A percentile compares a stretch with the other conserved stretches of the same genome.
Conservation (phyloP, 2,113 vertebrate species). For the Hypomesus transpacificus region DNA sequence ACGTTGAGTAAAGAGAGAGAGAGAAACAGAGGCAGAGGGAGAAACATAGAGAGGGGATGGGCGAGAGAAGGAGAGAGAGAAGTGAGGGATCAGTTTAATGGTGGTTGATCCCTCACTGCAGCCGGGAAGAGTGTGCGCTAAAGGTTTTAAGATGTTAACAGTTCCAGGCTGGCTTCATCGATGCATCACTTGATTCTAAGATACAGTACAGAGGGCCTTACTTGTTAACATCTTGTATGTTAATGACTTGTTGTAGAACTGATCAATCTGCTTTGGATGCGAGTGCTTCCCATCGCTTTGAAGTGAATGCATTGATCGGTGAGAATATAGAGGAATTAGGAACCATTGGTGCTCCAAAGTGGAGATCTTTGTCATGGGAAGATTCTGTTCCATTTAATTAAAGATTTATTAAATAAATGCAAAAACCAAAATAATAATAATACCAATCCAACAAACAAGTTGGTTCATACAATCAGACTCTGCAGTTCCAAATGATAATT, state of each 20-base stretch:
- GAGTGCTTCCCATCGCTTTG: slow-evolving; percentile 66
- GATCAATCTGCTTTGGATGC: slow-evolving; percentile 69
- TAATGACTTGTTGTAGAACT: slow-evolving; percentile 73
- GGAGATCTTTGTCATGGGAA: slow-evolving; percentile 26
- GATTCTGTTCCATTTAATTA: slow-evolving; percentile 29
- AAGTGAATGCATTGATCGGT: slow-evolving; percentile 67
- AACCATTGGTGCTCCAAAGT: slow-evolving; percentile 53
- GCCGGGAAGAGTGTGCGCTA: slow-evolving; percentile 37
- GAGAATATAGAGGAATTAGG: slow-evolving; percentile 69
- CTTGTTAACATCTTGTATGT: slow-evolving; percentile 78
- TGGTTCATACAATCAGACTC: too few species aligned
- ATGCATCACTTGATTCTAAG: slow-evolving; percentile 65
- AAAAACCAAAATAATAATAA: neutral
- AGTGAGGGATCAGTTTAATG: slow-evolving; percentile 16
- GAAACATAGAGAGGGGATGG: neutral
- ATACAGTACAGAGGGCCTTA: slow-evolving; percentile 65
- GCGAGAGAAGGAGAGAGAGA: neutral
- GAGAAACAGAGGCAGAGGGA: slow-evolving; percentile 12
- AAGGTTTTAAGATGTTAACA: slow-evolving; percentile 64
- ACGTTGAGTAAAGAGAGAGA: slow-evolving; percentile 31
- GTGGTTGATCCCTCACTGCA: slow-evolving; percentile 45
- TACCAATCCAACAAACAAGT: too few species aligned
- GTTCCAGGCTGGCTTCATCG: slow-evolving; percentile 63
- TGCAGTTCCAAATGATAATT: too few species aligned
- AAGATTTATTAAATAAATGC: slow-evolving; percentile 2